phyloP scores from a whole-genome alignment of 1,140 invertebrate genomes.

The Monomorium pharaonis region DNA sequence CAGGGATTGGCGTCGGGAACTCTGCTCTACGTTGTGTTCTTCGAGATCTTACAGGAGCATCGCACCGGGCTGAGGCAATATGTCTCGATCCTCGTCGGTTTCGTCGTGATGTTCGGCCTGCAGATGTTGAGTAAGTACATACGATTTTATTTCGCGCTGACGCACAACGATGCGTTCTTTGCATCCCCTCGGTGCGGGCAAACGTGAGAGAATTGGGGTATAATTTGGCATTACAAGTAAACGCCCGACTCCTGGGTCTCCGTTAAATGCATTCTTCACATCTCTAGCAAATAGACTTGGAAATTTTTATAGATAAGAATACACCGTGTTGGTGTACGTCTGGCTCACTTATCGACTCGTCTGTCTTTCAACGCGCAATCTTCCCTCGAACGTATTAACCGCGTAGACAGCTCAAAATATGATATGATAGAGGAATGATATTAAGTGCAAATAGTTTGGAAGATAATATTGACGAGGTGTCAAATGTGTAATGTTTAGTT shows the following conservation, averaged over 20 bases:
- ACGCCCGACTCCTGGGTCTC: not conserved
- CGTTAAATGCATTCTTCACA: not conserved
- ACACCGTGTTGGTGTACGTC: not conserved
- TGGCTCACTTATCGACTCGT: not conserved
- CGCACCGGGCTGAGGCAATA: conserved; percentile 82
- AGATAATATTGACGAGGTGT: not conserved
- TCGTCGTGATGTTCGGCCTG: conserved; percentile 81
- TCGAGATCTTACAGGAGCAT: conserved; percentile 88
- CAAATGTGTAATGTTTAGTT: not conserved
- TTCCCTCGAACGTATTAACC: not conserved
- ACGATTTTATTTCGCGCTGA: conserved; percentile 14
- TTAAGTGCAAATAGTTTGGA: not conserved
- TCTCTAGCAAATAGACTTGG: not conserved
- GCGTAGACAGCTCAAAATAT: not conserved
- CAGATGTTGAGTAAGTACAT: conserved; percentile 81
- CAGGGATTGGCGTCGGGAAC: conserved; percentile 89
- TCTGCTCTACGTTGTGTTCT: conserved; percentile 89
- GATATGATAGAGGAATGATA: not conserved
- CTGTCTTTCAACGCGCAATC: not conserved
- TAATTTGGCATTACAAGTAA: not conserved
- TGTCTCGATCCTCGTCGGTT: conserved; percentile 82
- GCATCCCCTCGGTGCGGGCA: not conserved
- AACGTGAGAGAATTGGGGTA: not conserved
- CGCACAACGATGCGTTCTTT: too few relatives aligned
- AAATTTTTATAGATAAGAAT: conserved; percentile 27